Conservation (phyloP, 2,888 invertebrate species). For the Nebria brevicollis region DNA sequence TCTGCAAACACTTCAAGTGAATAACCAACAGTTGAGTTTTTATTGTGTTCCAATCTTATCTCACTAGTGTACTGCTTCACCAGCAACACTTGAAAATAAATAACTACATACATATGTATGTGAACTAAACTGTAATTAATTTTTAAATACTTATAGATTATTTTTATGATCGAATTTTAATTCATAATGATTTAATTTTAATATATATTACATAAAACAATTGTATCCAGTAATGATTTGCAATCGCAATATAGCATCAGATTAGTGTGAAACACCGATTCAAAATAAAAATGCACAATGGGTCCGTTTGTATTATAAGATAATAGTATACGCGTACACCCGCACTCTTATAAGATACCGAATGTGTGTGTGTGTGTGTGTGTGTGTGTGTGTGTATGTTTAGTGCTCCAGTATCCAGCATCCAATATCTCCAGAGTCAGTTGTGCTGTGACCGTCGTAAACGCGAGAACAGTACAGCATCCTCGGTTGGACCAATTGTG, state of each 20-base stretch:
- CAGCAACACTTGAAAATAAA: no score
- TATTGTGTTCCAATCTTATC: conserved; percentile 1
- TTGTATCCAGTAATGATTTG: no score
- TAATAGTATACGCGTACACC: neutral
- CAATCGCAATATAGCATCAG: no score
- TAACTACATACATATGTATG: no score
- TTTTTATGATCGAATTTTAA: no score
- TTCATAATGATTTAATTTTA: no score
- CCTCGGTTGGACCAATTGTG: conserved; percentile 12
- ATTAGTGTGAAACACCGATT: neutral
- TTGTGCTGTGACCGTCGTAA: conserved; percentile 7
- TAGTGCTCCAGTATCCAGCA: conserved; percentile 17
- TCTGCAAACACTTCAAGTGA: conserved; percentile 8
- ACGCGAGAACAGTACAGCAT: conserved; percentile 13
- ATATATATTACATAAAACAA: no score
- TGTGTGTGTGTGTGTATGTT: conserved; percentile 10
- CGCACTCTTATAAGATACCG: neutral
- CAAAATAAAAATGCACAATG: neutral
- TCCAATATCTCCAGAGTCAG: conserved; percentile 8
- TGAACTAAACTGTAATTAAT: no score
- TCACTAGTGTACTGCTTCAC: no score
- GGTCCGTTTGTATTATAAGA: neutral
- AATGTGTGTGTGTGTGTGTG: conserved; percentile 2
- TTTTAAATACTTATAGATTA: no score
- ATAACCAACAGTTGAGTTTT: neutral